Conservation (phyloP, 2,888 invertebrate species). For the Margaritifera margaritifera region DNA sequence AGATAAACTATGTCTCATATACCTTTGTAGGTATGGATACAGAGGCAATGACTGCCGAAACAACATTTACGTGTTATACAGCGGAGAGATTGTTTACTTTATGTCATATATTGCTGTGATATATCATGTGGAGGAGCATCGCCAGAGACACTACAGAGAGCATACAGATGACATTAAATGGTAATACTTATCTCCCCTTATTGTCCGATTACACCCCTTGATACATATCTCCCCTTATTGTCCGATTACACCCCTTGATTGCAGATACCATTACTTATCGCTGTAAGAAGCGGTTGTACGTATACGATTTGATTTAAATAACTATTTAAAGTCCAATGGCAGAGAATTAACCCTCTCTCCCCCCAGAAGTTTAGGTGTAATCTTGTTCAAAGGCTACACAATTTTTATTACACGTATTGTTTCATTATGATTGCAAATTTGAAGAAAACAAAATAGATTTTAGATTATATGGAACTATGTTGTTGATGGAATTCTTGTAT, state of each 20-base stretch:
- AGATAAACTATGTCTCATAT: background rate
- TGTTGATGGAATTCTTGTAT: too few relatives aligned
- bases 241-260: background rate
- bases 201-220: background rate
- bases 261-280: background rate
- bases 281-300: background rate
- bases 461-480: too few relatives aligned
- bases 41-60: conserved; percentile 66
- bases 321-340: too few relatives aligned
- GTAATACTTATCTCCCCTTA: conserved; percentile 32
- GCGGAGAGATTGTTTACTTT: conserved; percentile 66
- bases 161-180: conserved; percentile 67
- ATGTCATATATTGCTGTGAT: conserved; percentile 64
- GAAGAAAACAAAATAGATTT: too few relatives aligned
- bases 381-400: too few relatives aligned
- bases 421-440: too few relatives aligned
- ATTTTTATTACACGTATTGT: too few relatives aligned
- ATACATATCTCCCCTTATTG: background rate
- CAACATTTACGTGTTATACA: conserved; percentile 60
- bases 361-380: too few relatives aligned
- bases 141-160: conserved; percentile 68
- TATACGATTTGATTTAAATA: background rate
- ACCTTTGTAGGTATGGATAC: conserved; percentile 65
- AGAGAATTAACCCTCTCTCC: too few relatives aligned
- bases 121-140: conserved; percentile 50